Conservation (phyloP, 2,888 invertebrate genomes). For the Synanthedon myopaeformis region DNA sequence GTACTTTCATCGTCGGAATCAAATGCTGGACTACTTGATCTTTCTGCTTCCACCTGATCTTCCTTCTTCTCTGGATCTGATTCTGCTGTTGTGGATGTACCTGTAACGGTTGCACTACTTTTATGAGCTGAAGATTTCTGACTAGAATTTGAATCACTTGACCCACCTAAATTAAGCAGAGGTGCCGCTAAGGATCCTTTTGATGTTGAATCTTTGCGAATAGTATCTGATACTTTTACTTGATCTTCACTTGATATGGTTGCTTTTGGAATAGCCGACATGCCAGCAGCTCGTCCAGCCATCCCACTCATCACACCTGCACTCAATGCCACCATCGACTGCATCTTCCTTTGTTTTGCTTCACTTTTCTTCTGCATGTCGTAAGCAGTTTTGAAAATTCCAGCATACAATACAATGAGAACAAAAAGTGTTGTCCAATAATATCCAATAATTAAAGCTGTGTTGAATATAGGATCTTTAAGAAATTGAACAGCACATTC, state of each 20-base stretch:
- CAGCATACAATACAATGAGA: constrained; percentile 94
- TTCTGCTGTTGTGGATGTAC: constrained; percentile 67
- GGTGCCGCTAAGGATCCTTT: constrained; percentile 54
- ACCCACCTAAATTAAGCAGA: constrained; percentile 48
- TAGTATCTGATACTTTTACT: constrained; percentile 61
- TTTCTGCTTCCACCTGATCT: constrained; percentile 73
- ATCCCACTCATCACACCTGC: constrained; percentile 92
- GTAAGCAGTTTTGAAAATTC: constrained; percentile 97
- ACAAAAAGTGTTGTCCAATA: constrained; percentile 98
- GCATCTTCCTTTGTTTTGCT: constrained; percentile 95
- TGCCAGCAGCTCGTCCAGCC: constrained; percentile 89
- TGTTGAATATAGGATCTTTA: constrained; percentile 97
- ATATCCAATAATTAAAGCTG: constrained; percentile 95
- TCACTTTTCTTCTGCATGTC: constrained; percentile 98
- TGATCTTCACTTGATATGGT: constrained; percentile 80
- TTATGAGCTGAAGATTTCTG: constrained; percentile 72
- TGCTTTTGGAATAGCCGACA: constrained; percentile 85
- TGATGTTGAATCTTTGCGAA: constrained; percentile 48
- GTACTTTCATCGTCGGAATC: constrained; percentile 94
- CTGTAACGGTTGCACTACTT: constrained; percentile 69
- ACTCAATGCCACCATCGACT: constrained; percentile 91
- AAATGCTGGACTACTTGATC: constrained; percentile 93
- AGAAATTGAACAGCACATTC: constrained; percentile 97
- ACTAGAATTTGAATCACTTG: constrained; percentile 72
- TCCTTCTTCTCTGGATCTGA: constrained; percentile 60